A percentile compares a stretch with the other conserved stretches of the same genome.
These are phyloP conservation scores for Idaea aversata DNA, from an alignment of 2,888 invertebrate species.

Conservation along the genomic window DNA sequence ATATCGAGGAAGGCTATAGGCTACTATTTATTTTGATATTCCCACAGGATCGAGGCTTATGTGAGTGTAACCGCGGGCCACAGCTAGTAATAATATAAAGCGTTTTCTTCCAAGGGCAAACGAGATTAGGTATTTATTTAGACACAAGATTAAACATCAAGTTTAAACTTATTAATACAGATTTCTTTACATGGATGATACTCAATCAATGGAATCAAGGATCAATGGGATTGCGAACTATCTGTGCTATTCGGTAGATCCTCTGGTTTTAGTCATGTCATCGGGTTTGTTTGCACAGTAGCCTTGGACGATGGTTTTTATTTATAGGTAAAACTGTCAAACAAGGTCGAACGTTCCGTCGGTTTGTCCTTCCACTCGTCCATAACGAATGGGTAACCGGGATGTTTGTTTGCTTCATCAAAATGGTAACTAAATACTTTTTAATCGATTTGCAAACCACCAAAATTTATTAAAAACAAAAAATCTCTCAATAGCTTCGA, in stretches of 20 bases:
- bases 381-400: constrained; percentile 12
- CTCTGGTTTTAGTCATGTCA: not conserved
- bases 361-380: constrained; percentile 22
- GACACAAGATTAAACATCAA: too few relatives aligned
- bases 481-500: too few relatives aligned
- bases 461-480: not conserved
- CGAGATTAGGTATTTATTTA: too few relatives aligned
- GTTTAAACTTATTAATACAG: too few relatives aligned
- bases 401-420: not conserved
- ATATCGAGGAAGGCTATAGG: too few relatives aligned
- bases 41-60: too few relatives aligned
- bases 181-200: too few relatives aligned
- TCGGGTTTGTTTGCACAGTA: not conserved
- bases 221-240: not conserved
- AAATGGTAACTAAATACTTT: not conserved
- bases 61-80: too few relatives aligned
- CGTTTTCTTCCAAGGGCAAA: too few relatives aligned
- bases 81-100: too few relatives aligned
- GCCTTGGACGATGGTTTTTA: not conserved
- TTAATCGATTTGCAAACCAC: not conserved
- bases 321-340: constrained; percentile 16
- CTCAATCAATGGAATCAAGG: too few relatives aligned
- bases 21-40: too few relatives aligned
- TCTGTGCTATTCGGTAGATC: not conserved
- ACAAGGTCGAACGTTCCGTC: constrained; percentile 18